Evolutionary conservation across 2,797 vertebrate species (phyloP).

Genomic region (Enteromius fasciolatus): DNA sequence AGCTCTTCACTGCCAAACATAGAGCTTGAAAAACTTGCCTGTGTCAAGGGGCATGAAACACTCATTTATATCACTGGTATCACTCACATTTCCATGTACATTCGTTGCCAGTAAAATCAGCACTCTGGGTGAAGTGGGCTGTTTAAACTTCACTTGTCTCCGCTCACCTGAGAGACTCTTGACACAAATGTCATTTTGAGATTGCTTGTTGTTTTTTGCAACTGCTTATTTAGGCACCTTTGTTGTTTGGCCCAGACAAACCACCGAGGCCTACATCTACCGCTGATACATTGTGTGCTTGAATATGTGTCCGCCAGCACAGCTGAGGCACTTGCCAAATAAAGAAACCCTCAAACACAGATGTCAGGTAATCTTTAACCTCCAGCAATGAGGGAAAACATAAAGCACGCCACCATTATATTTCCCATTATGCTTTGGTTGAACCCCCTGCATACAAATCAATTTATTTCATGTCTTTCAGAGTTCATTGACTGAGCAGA

Average conservation of each 20-base stretch:
- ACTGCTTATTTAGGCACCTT: constrained; percentile 46
- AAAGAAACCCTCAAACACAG: constrained; percentile 41
- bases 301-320: constrained; percentile 14
- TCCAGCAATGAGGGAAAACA: constrained; percentile 35
- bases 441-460: constrained; percentile 52
- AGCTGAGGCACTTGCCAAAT: constrained; percentile 20
- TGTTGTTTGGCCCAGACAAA: constrained; percentile 39
- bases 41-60: constrained; percentile 37
- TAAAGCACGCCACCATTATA: constrained; percentile 46
- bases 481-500: constrained; percentile 53
- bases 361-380: constrained; percentile 49
- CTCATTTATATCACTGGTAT: constrained; percentile 42
- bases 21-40: constrained; percentile 14
- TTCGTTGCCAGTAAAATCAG: constrained; percentile 42
- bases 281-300: constrained; percentile 18
- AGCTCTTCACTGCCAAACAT: constrained; percentile 27
- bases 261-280: constrained; percentile 19
- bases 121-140: constrained; percentile 48
- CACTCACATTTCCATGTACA: constrained; percentile 39
- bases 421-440: constrained; percentile 52
- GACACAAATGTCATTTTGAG: constrained; percentile 54
- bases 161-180: constrained; percentile 48
- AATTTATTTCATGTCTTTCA: constrained; percentile 56
- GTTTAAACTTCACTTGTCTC: constrained; percentile 54
- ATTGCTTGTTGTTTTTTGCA: constrained; percentile 55